phyloP scores from a whole-genome alignment of 2,113 vertebrate genomes.

The Serilophus lunatus region DNA sequence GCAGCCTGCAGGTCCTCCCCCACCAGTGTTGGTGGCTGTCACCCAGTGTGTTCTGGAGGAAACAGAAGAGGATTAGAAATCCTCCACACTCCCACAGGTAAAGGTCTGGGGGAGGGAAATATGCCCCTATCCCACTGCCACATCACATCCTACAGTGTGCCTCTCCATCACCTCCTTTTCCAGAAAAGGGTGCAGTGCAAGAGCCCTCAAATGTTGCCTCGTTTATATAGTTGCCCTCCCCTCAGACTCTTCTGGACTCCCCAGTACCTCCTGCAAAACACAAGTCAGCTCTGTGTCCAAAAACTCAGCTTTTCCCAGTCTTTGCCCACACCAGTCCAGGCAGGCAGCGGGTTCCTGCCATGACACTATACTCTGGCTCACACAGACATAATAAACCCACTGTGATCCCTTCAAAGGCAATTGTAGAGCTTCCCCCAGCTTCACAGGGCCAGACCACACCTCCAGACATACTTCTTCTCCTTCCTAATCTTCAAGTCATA shows the following conservation, averaged over 20 bases:
- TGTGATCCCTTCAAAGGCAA: fast-evolving
- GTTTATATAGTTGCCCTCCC: background rate
- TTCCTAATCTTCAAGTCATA: background rate
- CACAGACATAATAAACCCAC: fast-evolving
- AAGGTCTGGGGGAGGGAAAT: background rate
- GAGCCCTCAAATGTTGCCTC: background rate
- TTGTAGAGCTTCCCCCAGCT: background rate
- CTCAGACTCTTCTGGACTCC: background rate
- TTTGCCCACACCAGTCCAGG: background rate
- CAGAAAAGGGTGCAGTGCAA: background rate
- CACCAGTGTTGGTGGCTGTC: fast-evolving
- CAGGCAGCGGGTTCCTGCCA: background rate
- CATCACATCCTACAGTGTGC: background rate
- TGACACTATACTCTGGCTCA: fast-evolving
- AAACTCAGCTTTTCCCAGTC: fast-evolving
- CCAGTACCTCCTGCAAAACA: background rate
- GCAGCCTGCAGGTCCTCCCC: fast-evolving
- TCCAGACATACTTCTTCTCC: background rate
- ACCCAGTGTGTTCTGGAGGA: background rate
- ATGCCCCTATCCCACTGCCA: background rate
- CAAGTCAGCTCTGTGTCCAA: background rate
- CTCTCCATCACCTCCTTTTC: background rate
- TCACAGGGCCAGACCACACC: background rate
- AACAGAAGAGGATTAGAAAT: background rate
- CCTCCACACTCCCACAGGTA: fast-evolving